These are phyloP conservation scores for Lumbricus terrestris DNA, from an alignment of 2,888 invertebrate genomes.

Conservation along the genomic window DNA sequence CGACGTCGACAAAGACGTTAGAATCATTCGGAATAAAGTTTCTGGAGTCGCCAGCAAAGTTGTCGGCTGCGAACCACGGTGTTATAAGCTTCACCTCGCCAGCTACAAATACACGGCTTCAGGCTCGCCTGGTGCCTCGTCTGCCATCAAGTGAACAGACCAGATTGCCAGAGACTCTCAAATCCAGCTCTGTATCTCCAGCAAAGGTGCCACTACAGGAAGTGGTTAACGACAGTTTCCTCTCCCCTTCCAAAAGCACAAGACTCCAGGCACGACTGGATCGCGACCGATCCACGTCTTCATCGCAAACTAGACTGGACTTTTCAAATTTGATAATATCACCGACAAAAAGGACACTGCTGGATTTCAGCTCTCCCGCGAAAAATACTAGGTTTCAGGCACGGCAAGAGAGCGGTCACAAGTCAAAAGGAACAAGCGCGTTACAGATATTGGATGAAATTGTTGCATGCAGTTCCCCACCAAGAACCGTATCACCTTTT, in stretches of 20 bases:
- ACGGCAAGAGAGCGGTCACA: neutral
- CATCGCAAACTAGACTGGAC: neutral
- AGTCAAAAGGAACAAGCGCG: conserved; percentile 3
- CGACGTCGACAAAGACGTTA: neutral
- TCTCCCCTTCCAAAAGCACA: neutral
- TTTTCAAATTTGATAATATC: neutral
- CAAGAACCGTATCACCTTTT: no score
- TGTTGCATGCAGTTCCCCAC: neutral
- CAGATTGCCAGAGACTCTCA: neutral
- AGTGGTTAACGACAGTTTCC: neutral
- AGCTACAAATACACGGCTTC: conserved; percentile 5
- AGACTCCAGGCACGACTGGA: neutral
- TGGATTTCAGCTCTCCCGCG: neutral
- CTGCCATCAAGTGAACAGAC: neutral
- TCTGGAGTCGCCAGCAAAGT: neutral
- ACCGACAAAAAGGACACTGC: neutral
- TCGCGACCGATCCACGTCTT: neutral
- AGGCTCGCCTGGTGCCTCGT: neutral
- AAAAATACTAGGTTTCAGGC: conserved; percentile 3
- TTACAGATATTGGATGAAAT: neutral
- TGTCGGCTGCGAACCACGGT: neutral
- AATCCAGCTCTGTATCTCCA: neutral
- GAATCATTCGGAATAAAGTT: neutral
- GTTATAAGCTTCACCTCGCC: neutral
- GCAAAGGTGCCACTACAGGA: neutral